A percentile compares a stretch with the other conserved stretches of the same genome.
These are phyloP conservation scores for Hermodice carunculata DNA, from an alignment of 2,888 invertebrate genomes.

Conservation along the genomic window DNA sequence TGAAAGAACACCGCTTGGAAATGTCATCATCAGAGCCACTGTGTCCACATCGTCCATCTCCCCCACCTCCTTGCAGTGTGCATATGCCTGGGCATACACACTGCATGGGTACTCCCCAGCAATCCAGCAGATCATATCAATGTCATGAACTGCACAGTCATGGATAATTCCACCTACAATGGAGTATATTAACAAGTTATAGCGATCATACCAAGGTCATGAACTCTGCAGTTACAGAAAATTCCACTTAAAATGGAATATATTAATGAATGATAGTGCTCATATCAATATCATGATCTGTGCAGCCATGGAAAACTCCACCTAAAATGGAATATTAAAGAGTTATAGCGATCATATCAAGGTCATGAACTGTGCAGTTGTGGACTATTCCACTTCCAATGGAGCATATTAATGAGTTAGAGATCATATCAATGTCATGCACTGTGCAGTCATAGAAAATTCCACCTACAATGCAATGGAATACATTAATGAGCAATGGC, in stretches of 20 bases:
- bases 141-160: constrained; percentile 79
- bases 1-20: constrained; percentile 76
- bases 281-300: neutral
- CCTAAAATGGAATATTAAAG: no score
- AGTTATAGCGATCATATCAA: no score
- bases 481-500: no score
- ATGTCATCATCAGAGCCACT: constrained; percentile 75
- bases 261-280: no score
- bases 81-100: constrained; percentile 73
- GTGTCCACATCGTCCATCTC: constrained; percentile 77
- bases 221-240: no score
- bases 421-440: constrained; percentile 78
- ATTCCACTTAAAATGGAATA: no score
- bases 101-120: constrained; percentile 76
- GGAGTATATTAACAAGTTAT: no score
- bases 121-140: constrained; percentile 78
- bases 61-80: constrained; percentile 76
- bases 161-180: constrained; percentile 77
- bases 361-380: no score
- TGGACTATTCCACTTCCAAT: no score
- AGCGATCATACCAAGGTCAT: no score
- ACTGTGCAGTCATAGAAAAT: constrained; percentile 80
- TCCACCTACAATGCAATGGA: constrained; percentile 73
- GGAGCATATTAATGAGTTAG: no score
- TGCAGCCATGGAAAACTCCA: no score